Evolutionary conservation across 2,797 vertebrate species (phyloP), one percentile per base, ranked within the genome.

Genomic region (Antrozous pallidus): DNA sequence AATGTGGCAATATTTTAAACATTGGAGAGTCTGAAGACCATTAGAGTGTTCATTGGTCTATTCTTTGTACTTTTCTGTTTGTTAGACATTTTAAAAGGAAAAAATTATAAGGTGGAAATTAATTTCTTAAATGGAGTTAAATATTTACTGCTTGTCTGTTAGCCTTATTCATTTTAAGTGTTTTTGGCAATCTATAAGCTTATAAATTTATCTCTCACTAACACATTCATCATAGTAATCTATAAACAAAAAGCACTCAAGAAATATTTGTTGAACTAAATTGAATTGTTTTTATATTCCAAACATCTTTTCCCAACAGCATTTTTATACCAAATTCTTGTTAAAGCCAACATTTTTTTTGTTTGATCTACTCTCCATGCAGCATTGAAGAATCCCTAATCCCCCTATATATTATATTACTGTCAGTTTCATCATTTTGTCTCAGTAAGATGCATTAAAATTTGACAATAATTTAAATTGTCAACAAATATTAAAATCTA

Each of bases 401-500:
- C 26, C n/a, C 8, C n/a, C 22, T 63, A 65, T 26, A 77, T 51
- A 70, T 49, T 69, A 91, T 16, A 94, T 42, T 71, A 33, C 8
- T 94, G 36, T 88, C 69, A 71, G n/a, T 85, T 78, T 86, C 40
- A 56, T 67, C 16, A 92, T 93, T 95, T 95, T 83, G 36, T 31
- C 28, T 89, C 70, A 78, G 38, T 61, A 67, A 94, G 91, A 74
- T 70, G 8, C 54, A 85, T 82, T 78, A 84, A 51, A 90, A 38
- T 84, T 91, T 88, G 14, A 61, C 58, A 86, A 73, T 86, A 63
- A 88, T 81, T 84, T 95, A 88, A 96, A 91, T 36, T 90, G 63
- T 69, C 28, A 85, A 67, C 31, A 88, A 45, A 36, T 95, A 88
- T 82, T 87, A 85, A 88, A 94, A 93, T 82, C 4, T 36, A 80